These are phyloP conservation scores for Lithosia quadra DNA, from an alignment of 2,888 invertebrate genomes.

Conservation along the genomic window DNA sequence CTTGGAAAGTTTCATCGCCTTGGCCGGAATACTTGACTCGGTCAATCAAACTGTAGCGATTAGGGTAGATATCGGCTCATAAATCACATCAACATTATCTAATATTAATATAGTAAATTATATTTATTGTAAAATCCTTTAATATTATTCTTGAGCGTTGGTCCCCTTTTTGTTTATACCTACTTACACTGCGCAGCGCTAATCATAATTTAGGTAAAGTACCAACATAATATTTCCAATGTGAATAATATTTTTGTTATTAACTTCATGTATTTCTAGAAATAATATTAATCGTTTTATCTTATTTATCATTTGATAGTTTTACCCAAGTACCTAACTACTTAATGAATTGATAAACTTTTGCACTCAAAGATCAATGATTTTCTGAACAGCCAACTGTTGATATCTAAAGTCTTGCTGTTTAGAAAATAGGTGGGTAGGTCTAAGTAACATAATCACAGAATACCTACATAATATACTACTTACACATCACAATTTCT, in stretches of 20 bases:
- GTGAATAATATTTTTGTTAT: slow-evolving; percentile 27
- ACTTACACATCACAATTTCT: too few relatives aligned
- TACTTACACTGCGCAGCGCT: neutral
- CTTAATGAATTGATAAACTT: slow-evolving; percentile 15
- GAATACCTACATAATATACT: too few relatives aligned
- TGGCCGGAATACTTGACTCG: slow-evolving; percentile 4
- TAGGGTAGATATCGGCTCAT: neutral
- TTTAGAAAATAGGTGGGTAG: neutral
- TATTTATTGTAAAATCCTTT: too few relatives aligned
- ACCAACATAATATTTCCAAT: slow-evolving; percentile 7
- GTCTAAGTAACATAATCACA: too few relatives aligned
- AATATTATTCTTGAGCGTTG: too few relatives aligned
- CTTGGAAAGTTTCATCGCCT: neutral
- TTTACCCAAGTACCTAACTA: slow-evolving; percentile 3
- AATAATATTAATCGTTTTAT: neutral
- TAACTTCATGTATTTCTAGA: slow-evolving; percentile 14
- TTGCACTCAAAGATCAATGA: slow-evolving; percentile 12
- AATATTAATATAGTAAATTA: neutral
- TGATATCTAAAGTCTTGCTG: neutral
- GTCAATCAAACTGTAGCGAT: slow-evolving; percentile 1
- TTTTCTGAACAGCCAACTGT: neutral
- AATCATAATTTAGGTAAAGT: slow-evolving; percentile 8
- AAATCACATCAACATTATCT: neutral
- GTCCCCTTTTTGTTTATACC: neutral
- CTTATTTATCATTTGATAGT: slow-evolving; percentile 14